Conservation (phyloP, 2,888 invertebrate species). For the Cheilosia soror region DNA sequence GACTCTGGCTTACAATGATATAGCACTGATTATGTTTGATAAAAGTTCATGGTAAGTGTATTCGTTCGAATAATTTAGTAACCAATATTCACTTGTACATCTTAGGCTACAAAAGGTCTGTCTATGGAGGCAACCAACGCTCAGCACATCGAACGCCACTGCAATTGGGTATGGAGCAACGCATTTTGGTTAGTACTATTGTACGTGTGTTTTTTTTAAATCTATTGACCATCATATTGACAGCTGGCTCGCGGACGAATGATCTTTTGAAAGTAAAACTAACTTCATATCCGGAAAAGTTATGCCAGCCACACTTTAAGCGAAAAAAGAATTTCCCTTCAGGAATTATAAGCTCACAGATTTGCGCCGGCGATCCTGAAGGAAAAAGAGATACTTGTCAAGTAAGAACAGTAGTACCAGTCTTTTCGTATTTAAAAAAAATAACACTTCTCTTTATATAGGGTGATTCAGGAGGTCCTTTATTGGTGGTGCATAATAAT, state of each 20-base stretch:
- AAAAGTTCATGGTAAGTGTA: constrained; percentile 20
- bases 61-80: not conserved
- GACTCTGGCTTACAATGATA: too few species aligned
- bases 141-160: constrained; percentile 19
- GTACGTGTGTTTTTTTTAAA: not conserved
- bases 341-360: too few species aligned
- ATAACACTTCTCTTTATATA: constrained; percentile 70
- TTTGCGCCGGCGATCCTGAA: too few species aligned
- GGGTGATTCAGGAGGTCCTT: constrained; percentile 77
- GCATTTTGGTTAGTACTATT: constrained; percentile 15
- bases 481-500: constrained; percentile 54
- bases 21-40: constrained; percentile 29
- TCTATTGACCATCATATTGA: not conserved
- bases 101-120: constrained; percentile 9
- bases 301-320: constrained; percentile 24
- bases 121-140: constrained; percentile 8
- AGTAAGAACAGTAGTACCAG: constrained; percentile 16
- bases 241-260: constrained; percentile 25
- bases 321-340: constrained; percentile 30
- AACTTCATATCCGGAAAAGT: not conserved
- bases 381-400: constrained; percentile 76
- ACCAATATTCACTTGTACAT: not conserved
- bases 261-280: constrained; percentile 36
- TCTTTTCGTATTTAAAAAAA: not conserved
- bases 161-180: constrained; percentile 48